A percentile compares a stretch with the other conserved stretches of the same genome.
Conservation (phyloP, 2,113 vertebrate species). For the Brachypodius melanocephalos region DNA sequence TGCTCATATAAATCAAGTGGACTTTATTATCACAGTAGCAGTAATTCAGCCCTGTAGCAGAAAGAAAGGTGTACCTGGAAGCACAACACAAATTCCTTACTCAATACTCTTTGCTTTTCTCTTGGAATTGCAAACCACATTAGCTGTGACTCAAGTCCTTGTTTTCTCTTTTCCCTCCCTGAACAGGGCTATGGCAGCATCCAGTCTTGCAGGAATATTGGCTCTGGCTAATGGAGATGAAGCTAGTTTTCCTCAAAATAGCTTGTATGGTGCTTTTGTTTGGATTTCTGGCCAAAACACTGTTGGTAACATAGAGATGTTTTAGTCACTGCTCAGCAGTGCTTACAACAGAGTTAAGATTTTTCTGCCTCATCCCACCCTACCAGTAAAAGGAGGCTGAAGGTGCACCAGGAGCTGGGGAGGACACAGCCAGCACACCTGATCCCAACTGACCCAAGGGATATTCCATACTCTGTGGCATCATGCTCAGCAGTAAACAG, state of each 20-base stretch:
- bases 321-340: background rate
- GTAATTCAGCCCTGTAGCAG: background rate
- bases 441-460: background rate
- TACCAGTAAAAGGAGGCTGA: background rate
- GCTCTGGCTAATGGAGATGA: background rate
- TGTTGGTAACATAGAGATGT: background rate
- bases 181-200: background rate
- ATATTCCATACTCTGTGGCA: background rate
- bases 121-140: background rate
- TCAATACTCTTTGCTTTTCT: background rate
- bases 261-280: background rate
- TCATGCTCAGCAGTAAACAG: background rate
- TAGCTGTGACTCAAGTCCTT: background rate
- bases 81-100: background rate
- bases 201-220: background rate
- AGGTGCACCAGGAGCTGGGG: background rate
- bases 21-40: background rate
- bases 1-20: conserved; percentile 4
- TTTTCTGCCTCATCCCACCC: background rate
- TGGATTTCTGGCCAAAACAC: background rate
- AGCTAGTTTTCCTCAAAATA: background rate
- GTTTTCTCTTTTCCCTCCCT: background rate
- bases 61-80: background rate
- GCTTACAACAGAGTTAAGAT: background rate
- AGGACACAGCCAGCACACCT: background rate